Evolutionary conservation across 2,113 vertebrate genomes (phyloP).

Genomic region (Scomber colias): DNA sequence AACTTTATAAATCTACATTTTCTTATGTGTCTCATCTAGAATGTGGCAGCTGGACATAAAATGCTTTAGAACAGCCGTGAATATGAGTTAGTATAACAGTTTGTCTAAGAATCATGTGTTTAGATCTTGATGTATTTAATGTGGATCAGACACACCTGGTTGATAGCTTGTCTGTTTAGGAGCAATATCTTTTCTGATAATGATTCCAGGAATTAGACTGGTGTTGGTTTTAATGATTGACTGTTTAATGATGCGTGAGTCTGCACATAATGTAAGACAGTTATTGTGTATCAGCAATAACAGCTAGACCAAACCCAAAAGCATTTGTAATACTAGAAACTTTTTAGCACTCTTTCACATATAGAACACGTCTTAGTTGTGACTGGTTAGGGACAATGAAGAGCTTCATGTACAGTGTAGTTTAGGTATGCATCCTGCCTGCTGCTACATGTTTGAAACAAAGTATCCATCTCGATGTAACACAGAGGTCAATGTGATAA

Average conservation of each 20-base stretch:
- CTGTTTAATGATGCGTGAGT: conserved; percentile 1
- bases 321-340: background rate
- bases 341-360: background rate
- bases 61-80: too few relatives aligned
- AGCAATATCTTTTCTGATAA: too few relatives aligned
- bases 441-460: background rate
- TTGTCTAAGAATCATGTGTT: background rate
- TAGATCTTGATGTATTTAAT: background rate
- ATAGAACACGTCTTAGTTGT: background rate
- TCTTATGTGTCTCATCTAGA: too few relatives aligned
- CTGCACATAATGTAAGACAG: conserved; percentile 1
- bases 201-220: too few relatives aligned
- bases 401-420: background rate
- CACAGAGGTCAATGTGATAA: conserved; percentile 49
- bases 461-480: conserved; percentile 16
- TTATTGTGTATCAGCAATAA: conserved; percentile 2
- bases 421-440: background rate
- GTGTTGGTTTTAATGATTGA: background rate
- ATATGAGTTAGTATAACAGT: background rate
- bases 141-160: too few relatives aligned
- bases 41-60: too few relatives aligned
- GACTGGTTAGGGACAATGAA: background rate
- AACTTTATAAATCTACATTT: too few relatives aligned
- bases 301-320: conserved; percentile 1
- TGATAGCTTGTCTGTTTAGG: too few relatives aligned